Evolutionary conservation across 1,140 invertebrate species (phyloP).

Genomic region (Wasmannia auropunctata): DNA sequence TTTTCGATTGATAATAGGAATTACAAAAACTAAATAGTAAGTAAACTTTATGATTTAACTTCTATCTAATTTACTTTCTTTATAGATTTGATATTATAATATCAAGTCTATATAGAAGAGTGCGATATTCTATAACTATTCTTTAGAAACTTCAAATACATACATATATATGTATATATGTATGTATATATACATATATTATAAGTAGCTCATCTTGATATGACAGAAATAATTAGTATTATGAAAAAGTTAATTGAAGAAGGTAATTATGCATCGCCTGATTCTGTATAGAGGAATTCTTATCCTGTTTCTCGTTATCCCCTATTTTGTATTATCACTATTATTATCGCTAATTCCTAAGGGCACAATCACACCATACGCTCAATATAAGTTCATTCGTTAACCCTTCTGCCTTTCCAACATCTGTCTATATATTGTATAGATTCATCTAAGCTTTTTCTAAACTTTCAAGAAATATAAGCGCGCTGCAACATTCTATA

Average conservation of each 20-base stretch:
- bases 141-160: neutral
- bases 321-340: constrained; percentile 14
- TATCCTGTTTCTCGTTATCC: constrained; percentile 34
- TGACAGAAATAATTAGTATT: neutral
- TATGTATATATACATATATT: neutral
- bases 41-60: neutral
- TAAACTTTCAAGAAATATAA: constrained; percentile 58
- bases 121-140: neutral
- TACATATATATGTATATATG: too few species aligned
- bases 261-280: constrained; percentile 30
- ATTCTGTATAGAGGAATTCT: constrained; percentile 43
- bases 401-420: constrained; percentile 17
- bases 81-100: constrained; percentile 7
- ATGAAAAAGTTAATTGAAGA: neutral
- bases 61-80: neutral
- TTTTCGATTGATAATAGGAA: neutral
- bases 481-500: constrained; percentile 36
- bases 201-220: neutral
- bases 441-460: constrained; percentile 48
- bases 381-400: constrained; percentile 29
- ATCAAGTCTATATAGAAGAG: neutral
- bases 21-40: neutral
- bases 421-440: constrained; percentile 49
- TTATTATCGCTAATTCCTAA: constrained; percentile 50
- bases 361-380: constrained; percentile 43